Evolutionary conservation across 2,113 vertebrate genomes (phyloP).

Genomic region (Dendrocopos noguchii): DNA sequence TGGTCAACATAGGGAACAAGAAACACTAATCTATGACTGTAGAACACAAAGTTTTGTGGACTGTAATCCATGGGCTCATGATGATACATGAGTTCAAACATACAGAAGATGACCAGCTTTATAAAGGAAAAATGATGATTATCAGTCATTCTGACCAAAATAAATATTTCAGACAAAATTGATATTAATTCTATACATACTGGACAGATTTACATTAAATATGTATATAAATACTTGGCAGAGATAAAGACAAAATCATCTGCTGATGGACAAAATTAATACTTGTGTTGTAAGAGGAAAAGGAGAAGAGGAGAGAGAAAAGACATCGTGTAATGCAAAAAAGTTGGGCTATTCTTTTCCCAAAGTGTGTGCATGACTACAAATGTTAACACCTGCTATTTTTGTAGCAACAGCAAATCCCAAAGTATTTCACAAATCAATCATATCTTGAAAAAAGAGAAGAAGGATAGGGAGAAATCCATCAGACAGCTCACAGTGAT

Average conservation of each 20-base stretch:
- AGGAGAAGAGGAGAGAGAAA: not conserved
- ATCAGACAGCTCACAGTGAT: not conserved
- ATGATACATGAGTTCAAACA: not conserved
- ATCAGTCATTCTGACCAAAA: not conserved
- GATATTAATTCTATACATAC: not conserved
- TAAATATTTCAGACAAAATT: not conserved
- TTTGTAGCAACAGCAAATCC: not conserved
- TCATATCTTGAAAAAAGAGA: not conserved
- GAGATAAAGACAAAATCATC: not conserved
- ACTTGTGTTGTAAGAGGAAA: not conserved
- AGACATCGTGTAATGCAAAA: not conserved
- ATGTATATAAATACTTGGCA: not conserved
- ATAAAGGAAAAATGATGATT: not conserved
- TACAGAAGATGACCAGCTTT: not conserved
- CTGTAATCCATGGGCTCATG: not conserved
- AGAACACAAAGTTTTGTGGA: not conserved
- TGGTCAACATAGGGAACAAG: not conserved
- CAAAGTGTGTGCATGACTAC: not conserved
- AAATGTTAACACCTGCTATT: not conserved
- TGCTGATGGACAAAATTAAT: not conserved
- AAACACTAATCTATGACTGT: not conserved
- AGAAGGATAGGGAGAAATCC: not conserved
- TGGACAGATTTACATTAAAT: not conserved
- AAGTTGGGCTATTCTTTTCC: not conserved
- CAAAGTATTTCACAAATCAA: not conserved